phyloP scores from a whole-genome alignment of 2,797 vertebrate species.

The Paramormyrops hopkinsi region DNA sequence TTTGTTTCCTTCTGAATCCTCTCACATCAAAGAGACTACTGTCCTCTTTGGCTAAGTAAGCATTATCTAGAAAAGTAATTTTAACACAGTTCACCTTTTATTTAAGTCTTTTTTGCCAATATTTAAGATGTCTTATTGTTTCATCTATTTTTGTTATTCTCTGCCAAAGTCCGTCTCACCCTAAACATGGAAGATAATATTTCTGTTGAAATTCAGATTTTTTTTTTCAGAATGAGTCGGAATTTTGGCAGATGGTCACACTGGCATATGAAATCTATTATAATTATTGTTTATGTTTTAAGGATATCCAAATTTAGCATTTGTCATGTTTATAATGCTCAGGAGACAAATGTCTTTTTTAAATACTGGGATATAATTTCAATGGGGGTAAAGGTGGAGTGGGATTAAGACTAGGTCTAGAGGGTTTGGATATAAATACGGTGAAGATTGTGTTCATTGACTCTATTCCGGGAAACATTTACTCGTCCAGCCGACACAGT shows the following conservation, averaged over 20 bases:
- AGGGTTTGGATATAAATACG: not conserved
- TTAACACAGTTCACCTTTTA: conserved; percentile 53
- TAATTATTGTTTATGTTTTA: conserved; percentile 13
- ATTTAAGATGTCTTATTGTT: not conserved
- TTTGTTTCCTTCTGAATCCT: conserved; percentile 83
- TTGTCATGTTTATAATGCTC: not conserved
- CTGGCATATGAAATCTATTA: conserved; percentile 13
- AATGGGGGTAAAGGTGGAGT: not conserved
- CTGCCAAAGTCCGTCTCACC: conserved; percentile 17
- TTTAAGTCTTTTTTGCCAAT: conserved; percentile 17
- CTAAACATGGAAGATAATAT: conserved; percentile 29
- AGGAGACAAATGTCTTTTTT: conserved; percentile 5
- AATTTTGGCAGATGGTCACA: conserved; percentile 20
- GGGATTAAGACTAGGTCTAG: not conserved
- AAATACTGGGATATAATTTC: not conserved
- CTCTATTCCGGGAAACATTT: conserved; percentile 1
- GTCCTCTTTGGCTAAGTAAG: conserved; percentile 80
- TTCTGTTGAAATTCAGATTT: conserved; percentile 2
- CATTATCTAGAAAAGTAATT: conserved; percentile 76
- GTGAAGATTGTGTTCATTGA: conserved; percentile 10
- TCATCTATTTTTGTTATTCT: conserved; percentile 19
- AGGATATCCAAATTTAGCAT: not conserved
- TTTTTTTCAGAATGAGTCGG: conserved; percentile 24
- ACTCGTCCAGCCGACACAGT: not conserved
- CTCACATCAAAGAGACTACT: conserved; percentile 70